phyloP scores from a whole-genome alignment of 2,888 invertebrate genomes.

The Cancer borealis region DNA sequence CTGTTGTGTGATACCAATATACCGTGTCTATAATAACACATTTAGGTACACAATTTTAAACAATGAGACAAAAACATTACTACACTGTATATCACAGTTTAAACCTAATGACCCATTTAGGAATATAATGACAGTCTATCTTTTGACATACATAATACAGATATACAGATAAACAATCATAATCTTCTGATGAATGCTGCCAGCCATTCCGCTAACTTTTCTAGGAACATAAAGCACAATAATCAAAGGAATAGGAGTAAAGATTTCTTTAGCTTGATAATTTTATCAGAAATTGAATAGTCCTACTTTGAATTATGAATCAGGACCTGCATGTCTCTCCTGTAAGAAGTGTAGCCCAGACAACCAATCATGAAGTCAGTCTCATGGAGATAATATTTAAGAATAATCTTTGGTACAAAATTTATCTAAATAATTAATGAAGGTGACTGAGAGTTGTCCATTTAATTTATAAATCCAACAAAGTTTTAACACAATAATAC shows the following conservation, averaged over 20 bases:
- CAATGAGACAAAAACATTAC: constrained; percentile 58
- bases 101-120: constrained; percentile 65
- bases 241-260: neutral
- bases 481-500: neutral
- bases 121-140: constrained; percentile 56
- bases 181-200: constrained; percentile 35
- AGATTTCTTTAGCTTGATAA: constrained; percentile 26
- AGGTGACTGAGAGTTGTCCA: constrained; percentile 22
- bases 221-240: neutral
- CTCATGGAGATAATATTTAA: neutral
- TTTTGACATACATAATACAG: constrained; percentile 53
- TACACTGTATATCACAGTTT: constrained; percentile 75
- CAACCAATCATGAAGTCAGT: neutral
- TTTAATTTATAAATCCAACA: neutral
- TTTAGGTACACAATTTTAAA: constrained; percentile 48
- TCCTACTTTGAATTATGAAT: neutral
- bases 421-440: neutral
- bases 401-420: constrained; percentile 29
- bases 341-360: neutral
- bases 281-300: neutral
- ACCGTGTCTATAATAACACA: constrained; percentile 40
- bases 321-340: constrained; percentile 7
- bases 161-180: constrained; percentile 43
- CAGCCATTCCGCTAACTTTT: neutral
- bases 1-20: constrained; percentile 40